These are phyloP conservation scores for Heliconius aoede DNA, from an alignment of 2,888 invertebrate species.

Conservation along the genomic window DNA sequence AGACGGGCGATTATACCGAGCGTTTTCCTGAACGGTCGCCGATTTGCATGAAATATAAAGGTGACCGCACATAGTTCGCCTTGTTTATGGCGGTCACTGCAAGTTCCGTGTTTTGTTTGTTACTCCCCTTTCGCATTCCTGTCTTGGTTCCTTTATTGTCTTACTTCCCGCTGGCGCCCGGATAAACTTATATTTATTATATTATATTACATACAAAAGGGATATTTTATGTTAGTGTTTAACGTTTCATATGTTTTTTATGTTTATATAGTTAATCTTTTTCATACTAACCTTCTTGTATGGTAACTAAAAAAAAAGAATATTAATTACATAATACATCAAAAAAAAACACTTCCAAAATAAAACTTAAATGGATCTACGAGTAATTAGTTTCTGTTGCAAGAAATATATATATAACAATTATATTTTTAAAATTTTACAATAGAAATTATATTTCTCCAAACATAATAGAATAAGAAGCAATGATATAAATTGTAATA, in stretches of 20 bases:
- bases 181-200: slow-evolving; percentile 70
- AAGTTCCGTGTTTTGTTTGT: slow-evolving; percentile 61
- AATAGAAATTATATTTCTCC: background rate
- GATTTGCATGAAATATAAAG: slow-evolving; percentile 84
- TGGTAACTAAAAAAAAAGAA: background rate
- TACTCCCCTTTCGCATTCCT: slow-evolving; percentile 75
- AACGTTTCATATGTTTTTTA: background rate
- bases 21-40: slow-evolving; percentile 51
- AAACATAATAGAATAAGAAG: background rate
- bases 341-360: background rate
- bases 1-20: slow-evolving; percentile 48
- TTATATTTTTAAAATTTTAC: background rate
- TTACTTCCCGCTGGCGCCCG: slow-evolving; percentile 77
- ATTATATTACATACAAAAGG: slow-evolving; percentile 61
- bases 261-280: background rate
- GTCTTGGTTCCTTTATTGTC: slow-evolving; percentile 79
- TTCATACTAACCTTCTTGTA: too few relatives aligned
- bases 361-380: background rate
- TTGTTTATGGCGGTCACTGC: slow-evolving; percentile 81
- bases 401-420: background rate
- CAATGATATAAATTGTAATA: slow-evolving; percentile 18
- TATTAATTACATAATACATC: background rate
- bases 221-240: slow-evolving; percentile 45
- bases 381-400: too few relatives aligned
- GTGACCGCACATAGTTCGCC: slow-evolving; percentile 79